Evolutionary conservation across 2,797 vertebrate species (phyloP).

Genomic region (Gouania willdenowi): DNA sequence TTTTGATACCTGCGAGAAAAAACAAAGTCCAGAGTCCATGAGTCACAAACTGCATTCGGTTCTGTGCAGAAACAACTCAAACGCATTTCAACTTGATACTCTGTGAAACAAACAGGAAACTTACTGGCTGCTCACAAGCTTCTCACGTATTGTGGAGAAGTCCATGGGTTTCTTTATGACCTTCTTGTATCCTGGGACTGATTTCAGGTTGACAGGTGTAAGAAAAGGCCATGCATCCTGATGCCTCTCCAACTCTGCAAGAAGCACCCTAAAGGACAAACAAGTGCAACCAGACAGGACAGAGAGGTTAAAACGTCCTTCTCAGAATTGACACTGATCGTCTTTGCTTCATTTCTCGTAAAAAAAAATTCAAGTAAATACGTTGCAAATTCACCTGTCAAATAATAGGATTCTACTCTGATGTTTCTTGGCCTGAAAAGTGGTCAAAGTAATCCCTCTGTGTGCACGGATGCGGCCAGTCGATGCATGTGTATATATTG

Average conservation of each 20-base stretch:
- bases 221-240: slow-evolving; percentile 98
- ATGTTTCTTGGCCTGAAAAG: too few relatives aligned
- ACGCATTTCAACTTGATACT: slow-evolving; percentile 11
- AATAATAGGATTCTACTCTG: too few relatives aligned
- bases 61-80: background rate
- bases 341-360: too few relatives aligned
- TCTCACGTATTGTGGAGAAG: slow-evolving; percentile 97
- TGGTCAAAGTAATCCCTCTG: too few relatives aligned
- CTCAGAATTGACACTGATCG: too few relatives aligned
- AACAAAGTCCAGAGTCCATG: background rate
- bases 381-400: too few relatives aligned
- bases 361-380: too few relatives aligned
- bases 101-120: slow-evolving; percentile 56
- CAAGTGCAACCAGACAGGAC: too few relatives aligned
- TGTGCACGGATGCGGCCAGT: too few relatives aligned
- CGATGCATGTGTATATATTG: too few relatives aligned
- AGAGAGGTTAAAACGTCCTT: too few relatives aligned
- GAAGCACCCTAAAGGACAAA: slow-evolving; percentile 78
- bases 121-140: slow-evolving; percentile 97
- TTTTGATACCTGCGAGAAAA: slow-evolving; percentile 85
- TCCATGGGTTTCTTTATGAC: slow-evolving; percentile 99
- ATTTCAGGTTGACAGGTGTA: slow-evolving; percentile 97
- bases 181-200: slow-evolving; percentile 96
- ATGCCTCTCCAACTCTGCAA: slow-evolving; percentile 95
- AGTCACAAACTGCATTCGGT: background rate